Evolutionary conservation across 1,140 invertebrate genomes (phyloP), one percentile per base, ranked within the genome.

Genomic region (Drosophila ohnishii): DNA sequence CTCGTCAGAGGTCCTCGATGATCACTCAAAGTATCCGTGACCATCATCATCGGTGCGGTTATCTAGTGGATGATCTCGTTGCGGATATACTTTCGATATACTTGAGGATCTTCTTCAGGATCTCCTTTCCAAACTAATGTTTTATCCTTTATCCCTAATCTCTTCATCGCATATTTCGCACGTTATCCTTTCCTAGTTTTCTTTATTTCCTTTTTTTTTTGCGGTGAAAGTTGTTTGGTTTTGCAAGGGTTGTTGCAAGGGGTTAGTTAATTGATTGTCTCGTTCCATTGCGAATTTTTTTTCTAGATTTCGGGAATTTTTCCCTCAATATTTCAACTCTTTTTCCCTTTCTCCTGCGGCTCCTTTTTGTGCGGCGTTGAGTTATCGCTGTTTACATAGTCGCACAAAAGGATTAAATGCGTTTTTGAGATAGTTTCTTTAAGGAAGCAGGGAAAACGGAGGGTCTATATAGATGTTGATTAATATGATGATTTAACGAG

Each of bases 351-450:
- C 19, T 58, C 13, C 62, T 35, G 10, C 22, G 44, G 34, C 42
- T 74, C 40, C 28, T 72, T 28, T 57, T 53, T 53, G 37, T 58
- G 56, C 45, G 39, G 57, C 59, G 51, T 35, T 57, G 77, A 84
- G 73, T 70, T 86, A 81, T 84, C 34, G 83, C 71, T 86, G 82
- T 86, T 87, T 86, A 87, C 79, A 87, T 76, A 86, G 83, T 83
- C 84, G 50, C 75, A 86, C 82, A 86, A 87, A 87, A 67, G 83
- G 82, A 86, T 86, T 86, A 86, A 86, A 87, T 87, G 83, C 57
- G 75, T 67, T 84, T 83, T 83, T 79, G 64, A 83, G 78, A 60
- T 64, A 82, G 57, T 71, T 63, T 50, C 5, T 45, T 19, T 11
- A 22, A 42, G 2, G 11, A 48, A 30, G 7, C 22, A n/a, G 37